A percentile compares a stretch with the other conserved stretches of the same genome.
These are phyloP conservation scores for Pongo pygmaeus DNA, from an alignment of 2,113 vertebrate species.

Conservation along the genomic window DNA sequence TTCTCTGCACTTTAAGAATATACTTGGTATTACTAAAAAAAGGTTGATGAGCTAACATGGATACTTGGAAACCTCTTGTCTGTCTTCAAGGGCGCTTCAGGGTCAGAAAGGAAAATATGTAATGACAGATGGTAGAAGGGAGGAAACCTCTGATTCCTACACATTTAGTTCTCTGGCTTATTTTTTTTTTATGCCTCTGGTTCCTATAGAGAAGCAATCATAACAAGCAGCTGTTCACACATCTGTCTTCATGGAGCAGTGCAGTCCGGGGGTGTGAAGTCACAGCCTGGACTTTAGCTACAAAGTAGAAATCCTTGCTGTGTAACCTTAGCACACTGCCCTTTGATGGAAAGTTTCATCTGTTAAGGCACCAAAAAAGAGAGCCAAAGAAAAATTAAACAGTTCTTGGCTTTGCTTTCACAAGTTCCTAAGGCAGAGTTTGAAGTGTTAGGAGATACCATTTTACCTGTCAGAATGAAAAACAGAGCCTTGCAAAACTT, in stretches of 20 bases:
- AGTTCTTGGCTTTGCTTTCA: neutral
- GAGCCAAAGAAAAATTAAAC: neutral
- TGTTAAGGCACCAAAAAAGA: neutral
- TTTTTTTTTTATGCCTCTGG: slow-evolving; percentile 35
- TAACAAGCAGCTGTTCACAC: slow-evolving; percentile 40
- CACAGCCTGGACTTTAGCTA: neutral
- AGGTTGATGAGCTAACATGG: neutral
- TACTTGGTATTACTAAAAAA: neutral
- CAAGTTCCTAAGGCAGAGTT: neutral
- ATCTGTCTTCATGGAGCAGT: neutral
- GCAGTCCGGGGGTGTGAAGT: neutral
- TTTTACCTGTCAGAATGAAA: slow-evolving; percentile 27
- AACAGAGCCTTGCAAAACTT: neutral
- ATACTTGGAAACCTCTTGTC: neutral
- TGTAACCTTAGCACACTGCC: neutral
- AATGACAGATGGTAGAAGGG: neutral
- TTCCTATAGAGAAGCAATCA: slow-evolving; percentile 53
- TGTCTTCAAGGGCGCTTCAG: slow-evolving; percentile 2
- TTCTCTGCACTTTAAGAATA: neutral
- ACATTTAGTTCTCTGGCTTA: slow-evolving; percentile 26
- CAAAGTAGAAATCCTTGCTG: neutral
- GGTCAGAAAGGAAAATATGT: slow-evolving; percentile 24
- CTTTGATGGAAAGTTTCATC: neutral
- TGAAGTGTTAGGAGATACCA: neutral
- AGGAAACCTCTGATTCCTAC: neutral